Base-by-base conservation (phyloP, 2,113 vertebrate species). In the Silurus asotus region DNA sequence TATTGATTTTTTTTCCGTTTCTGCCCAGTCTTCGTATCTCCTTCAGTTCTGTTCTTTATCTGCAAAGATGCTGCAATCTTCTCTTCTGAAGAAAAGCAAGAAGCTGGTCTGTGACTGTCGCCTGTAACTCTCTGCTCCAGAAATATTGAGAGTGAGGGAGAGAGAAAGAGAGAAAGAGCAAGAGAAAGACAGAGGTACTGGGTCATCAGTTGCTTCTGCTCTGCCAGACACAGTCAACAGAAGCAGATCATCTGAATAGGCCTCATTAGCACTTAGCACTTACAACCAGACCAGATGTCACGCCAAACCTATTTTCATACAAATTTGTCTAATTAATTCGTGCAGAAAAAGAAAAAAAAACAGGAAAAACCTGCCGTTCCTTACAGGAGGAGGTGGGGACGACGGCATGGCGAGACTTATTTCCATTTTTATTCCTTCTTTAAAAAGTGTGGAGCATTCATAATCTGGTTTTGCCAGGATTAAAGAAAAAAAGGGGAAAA, bases 251-350 rank as follows among this genome's bases (percentile, higher is more conserved):
- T 88, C 86, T 89, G 90, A 91, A 91, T 86, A 90, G 87, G 58
- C 88, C 91, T 91, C 90, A 92, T 92, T 92, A 92, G 89, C 90
- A 89, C 87, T 89, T 90, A 88, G 87, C 91, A 86, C 90, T 79
- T 89, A 87, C 89, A 89, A 87, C 88, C 89, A 89, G 89, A 91
- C 86, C 91, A 92, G 90, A 92, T 92, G 91, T 91, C 91, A 88
- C 83, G 85, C 86, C 88, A 83, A 88, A 90, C 88, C 91, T 92
- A 92, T 92, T 92, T 92, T 92, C 89, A 92, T 91, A 92, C 91
- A 92, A 90, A 92, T 92, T 86, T 86, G 55, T 82, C 91, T 90
- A 92, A 92, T 92, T 92, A 91, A 91, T 90, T 90, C 88, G 14
- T 67, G 51, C 25, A 48, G 19, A 3, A 59, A 59, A 79, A 59